These are phyloP conservation scores for Odontophorus gujanensis DNA, from an alignment of 2,113 vertebrate genomes.

Conservation along the genomic window DNA sequence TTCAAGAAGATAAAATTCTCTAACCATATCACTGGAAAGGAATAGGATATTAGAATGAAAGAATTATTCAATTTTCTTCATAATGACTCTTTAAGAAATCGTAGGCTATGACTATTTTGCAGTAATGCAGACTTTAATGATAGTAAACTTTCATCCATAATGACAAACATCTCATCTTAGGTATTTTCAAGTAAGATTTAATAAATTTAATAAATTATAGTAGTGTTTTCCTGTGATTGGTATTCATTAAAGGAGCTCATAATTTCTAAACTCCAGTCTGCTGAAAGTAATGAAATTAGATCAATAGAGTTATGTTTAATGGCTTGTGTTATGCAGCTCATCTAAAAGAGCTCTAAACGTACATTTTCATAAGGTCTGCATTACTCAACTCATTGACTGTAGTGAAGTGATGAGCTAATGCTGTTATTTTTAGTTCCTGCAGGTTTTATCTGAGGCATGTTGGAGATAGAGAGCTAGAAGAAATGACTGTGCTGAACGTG, in stretches of 20 bases:
- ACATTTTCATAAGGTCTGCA: constrained; percentile 66
- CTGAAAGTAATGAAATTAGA: constrained; percentile 72
- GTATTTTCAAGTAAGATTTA: constrained; percentile 38
- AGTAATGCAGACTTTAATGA: neutral
- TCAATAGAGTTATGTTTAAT: constrained; percentile 67
- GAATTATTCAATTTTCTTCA: neutral
- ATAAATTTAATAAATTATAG: constrained; percentile 33
- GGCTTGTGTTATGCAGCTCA: constrained; percentile 62
- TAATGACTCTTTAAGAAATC: constrained; percentile 2
- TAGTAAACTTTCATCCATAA: neutral
- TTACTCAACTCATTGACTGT: constrained; percentile 73
- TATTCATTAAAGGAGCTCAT: constrained; percentile 40
- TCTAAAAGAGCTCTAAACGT: constrained; percentile 53
- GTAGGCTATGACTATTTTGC: neutral
- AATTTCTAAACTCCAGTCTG: constrained; percentile 51
- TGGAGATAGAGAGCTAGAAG: constrained; percentile 39
- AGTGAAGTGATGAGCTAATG: constrained; percentile 58
- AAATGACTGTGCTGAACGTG: neutral
- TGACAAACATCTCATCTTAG: neutral
- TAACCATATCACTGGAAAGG: neutral
- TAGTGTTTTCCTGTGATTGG: neutral
- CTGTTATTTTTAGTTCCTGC: constrained; percentile 60
- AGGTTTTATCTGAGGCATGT: constrained; percentile 17
- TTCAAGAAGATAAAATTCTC: neutral
- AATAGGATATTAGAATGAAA: neutral